A percentile compares a stretch with the other conserved stretches of the same genome.
Conservation (phyloP, 2,888 invertebrate species). For the Limnephilus rhombicus region DNA sequence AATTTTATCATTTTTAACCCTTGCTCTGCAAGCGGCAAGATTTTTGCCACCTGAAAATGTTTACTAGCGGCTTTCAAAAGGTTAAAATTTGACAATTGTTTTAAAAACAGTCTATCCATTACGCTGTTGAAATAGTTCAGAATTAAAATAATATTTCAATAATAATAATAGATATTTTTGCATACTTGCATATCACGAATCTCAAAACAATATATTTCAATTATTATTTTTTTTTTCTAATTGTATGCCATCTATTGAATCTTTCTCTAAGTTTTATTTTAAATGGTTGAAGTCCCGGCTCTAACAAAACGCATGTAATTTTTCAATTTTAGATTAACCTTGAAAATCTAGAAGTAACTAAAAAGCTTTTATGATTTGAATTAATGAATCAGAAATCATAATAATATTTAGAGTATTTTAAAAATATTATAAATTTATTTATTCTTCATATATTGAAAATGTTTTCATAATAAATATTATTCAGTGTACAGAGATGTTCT, state of each 20-base stretch:
- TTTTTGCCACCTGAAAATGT: neutral
- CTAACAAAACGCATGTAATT: neutral
- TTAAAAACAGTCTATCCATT: neutral
- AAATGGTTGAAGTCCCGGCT: neutral
- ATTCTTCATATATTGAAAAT: constrained; percentile 52
- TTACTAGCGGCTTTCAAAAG: neutral
- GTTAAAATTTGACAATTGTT: neutral
- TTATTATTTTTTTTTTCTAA: neutral
- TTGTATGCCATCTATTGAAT: neutral
- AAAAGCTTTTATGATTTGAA: constrained; percentile 12
- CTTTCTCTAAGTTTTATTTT: neutral
- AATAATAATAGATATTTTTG: neutral
- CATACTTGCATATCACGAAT: neutral
- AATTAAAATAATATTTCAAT: neutral
- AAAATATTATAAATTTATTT: constrained; percentile 51
- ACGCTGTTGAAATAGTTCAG: neutral
- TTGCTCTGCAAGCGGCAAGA: neutral
- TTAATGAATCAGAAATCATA: constrained; percentile 30
- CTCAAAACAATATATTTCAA: neutral
- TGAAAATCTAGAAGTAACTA: neutral
- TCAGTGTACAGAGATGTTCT: constrained; percentile 45
- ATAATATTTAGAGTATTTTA: constrained; percentile 29
- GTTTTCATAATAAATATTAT: constrained; percentile 45
- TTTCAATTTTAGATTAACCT: neutral
- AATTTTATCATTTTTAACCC: neutral